Conservation (phyloP, 2,888 invertebrate genomes). For the Scrobipalpa atriplicella region DNA sequence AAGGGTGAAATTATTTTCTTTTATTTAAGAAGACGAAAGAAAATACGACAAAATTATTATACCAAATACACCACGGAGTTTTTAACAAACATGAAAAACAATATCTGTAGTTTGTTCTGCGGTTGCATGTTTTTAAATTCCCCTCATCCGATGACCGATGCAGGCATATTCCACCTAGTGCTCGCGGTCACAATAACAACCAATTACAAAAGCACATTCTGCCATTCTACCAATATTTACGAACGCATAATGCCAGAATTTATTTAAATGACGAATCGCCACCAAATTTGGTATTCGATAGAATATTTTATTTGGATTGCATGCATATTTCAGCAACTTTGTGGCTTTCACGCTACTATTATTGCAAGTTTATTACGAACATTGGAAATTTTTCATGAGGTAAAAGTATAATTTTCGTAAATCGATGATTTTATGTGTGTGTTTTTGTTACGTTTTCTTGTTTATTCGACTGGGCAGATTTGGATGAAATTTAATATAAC, state of each 20-base stretch:
- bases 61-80: too few species aligned
- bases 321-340: background rate
- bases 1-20: too few species aligned
- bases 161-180: background rate
- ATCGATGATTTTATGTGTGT: too few species aligned
- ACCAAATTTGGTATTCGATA: slow-evolving; percentile 8
- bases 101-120: background rate
- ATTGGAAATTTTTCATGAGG: background rate
- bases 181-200: slow-evolving; percentile 7
- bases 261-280: slow-evolving; percentile 3
- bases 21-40: too few species aligned
- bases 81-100: background rate
- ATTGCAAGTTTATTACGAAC: background rate
- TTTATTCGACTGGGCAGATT: too few species aligned
- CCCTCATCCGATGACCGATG: background rate
- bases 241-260: slow-evolving; percentile 1
- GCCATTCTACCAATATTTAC: background rate
- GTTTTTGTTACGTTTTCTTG: too few species aligned
- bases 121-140: slow-evolving; percentile 1
- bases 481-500: too few species aligned
- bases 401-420: background rate
- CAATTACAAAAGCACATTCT: slow-evolving; percentile 8
- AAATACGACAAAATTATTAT: too few species aligned
- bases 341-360: background rate
- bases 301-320: slow-evolving; percentile 8